A percentile compares a stretch with the other conserved stretches of the same genome.
phyloP scores from a whole-genome alignment of 2,797 vertebrate species.

The Platyrinchus mystaceus region DNA sequence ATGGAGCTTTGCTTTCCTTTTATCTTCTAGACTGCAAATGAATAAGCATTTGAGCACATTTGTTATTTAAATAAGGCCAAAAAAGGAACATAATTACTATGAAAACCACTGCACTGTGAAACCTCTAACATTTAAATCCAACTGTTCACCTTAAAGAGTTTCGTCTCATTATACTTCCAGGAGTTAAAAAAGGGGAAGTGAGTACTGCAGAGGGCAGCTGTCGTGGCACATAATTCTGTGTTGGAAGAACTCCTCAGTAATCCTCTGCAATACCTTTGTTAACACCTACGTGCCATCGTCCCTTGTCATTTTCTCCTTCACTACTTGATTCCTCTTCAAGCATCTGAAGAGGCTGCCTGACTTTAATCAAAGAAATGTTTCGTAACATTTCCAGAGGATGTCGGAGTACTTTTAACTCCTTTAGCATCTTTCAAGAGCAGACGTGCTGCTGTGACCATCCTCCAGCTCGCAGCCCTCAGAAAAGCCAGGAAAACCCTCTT shows the following conservation, averaged over 20 bases:
- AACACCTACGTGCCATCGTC: not conserved
- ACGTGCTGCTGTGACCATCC: accelerated
- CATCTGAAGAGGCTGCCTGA: not conserved
- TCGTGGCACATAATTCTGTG: not conserved
- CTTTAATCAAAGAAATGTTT: not conserved
- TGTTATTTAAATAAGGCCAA: constrained; percentile 15
- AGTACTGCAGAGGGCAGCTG: not conserved
- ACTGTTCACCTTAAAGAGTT: not conserved
- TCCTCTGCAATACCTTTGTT: not conserved
- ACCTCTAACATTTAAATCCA: not conserved
- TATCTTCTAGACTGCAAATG: not conserved
- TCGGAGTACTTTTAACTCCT: not conserved
- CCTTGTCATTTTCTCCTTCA: not conserved
- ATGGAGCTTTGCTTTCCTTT: not conserved
- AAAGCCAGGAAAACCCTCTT: not conserved
- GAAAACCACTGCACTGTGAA: not conserved
- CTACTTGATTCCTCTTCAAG: not conserved
- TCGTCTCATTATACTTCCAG: not conserved
- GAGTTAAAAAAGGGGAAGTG: not conserved
- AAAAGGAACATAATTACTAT: not conserved
- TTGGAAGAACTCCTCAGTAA: not conserved
- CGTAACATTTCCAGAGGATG: not conserved
- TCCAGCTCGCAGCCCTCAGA: not conserved
- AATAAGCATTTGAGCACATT: not conserved
- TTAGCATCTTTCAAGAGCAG: not conserved